phyloP scores from a whole-genome alignment of 2,888 invertebrate genomes.

The Teleogryllus oceanicus region DNA sequence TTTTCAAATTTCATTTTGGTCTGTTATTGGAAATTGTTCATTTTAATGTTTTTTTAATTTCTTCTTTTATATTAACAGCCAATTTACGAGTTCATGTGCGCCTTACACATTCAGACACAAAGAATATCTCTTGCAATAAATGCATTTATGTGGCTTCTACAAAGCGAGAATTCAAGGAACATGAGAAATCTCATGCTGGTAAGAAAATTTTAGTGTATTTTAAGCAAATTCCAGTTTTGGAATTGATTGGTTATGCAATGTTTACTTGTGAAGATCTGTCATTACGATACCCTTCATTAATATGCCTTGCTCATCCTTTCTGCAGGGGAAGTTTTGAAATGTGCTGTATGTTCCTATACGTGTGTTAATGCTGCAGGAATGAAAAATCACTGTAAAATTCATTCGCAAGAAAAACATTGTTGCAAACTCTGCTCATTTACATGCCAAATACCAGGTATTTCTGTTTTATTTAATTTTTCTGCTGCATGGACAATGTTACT shows the following conservation, averaged over 20 bases:
- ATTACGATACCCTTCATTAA: background rate
- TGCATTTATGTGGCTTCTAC: constrained; percentile 45
- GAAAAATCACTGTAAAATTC: constrained; percentile 32
- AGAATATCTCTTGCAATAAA: constrained; percentile 41
- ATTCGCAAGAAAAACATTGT: constrained; percentile 30
- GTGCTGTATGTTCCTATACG: constrained; percentile 34
- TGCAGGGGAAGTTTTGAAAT: constrained; percentile 34
- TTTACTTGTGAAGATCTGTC: too few relatives aligned
- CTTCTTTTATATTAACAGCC: constrained; percentile 38
- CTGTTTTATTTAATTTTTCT: background rate
- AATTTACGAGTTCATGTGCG: constrained; percentile 46
- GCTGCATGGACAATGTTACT: background rate
- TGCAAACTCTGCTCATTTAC: constrained; percentile 35
- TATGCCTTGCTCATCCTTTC: constrained; percentile 22
- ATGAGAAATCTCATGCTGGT: constrained; percentile 41
- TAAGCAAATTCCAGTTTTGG: background rate
- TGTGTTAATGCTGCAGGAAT: constrained; percentile 28
- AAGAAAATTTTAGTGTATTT: constrained; percentile 30
- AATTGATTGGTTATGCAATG: background rate
- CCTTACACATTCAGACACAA: constrained; percentile 44
- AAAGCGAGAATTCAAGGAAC: constrained; percentile 43
- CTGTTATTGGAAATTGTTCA: background rate
- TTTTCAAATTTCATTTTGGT: background rate
- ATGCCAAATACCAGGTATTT: constrained; percentile 31
- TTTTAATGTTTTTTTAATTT: background rate